A percentile compares a stretch with the other conserved stretches of the same genome.
Evolutionary conservation across 2,888 invertebrate species (phyloP).

Genomic region (Crocallis elinguaria): DNA sequence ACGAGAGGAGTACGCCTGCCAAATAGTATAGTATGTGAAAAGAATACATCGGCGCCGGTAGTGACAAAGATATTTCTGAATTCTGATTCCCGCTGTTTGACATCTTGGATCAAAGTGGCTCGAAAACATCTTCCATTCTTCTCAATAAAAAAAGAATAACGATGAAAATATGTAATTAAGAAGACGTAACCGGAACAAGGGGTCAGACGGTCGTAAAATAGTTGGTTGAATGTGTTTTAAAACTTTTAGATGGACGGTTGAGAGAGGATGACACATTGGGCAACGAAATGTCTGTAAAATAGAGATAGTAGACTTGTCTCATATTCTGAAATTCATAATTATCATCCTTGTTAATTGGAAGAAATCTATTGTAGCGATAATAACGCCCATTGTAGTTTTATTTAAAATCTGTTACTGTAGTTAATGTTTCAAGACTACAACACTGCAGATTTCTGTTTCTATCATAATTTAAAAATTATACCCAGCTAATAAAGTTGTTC

Average conservation of each 20-base stretch:
- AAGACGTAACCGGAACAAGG: constrained; percentile 20
- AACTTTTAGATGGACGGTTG: constrained; percentile 14
- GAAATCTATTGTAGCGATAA: too few species aligned
- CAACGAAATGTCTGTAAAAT: constrained; percentile 8
- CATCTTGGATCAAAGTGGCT: constrained; percentile 44
- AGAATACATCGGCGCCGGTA: constrained; percentile 46
- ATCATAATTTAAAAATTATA: too few species aligned
- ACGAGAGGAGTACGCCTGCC: constrained; percentile 44
- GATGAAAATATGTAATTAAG: constrained; percentile 26
- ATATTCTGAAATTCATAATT: too few species aligned
- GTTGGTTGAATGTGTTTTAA: constrained; percentile 19
- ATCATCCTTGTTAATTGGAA: too few species aligned
- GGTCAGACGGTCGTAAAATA: constrained; percentile 28
- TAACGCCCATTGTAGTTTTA: too few species aligned
- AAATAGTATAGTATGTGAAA: constrained; percentile 44
- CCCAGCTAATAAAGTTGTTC: too few species aligned
- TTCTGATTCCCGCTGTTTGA: constrained; percentile 46
- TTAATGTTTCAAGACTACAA: too few species aligned
- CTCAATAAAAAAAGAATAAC: constrained; percentile 28
- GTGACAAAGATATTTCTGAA: constrained; percentile 47
- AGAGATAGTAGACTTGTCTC: too few species aligned
- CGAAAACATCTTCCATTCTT: constrained; percentile 30
- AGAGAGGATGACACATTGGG: constrained; percentile 1
- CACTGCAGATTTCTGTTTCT: too few species aligned
- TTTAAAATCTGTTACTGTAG: too few species aligned